Conservation (phyloP, 2,797 vertebrate genomes). For the Arremon aurantiirostris region DNA sequence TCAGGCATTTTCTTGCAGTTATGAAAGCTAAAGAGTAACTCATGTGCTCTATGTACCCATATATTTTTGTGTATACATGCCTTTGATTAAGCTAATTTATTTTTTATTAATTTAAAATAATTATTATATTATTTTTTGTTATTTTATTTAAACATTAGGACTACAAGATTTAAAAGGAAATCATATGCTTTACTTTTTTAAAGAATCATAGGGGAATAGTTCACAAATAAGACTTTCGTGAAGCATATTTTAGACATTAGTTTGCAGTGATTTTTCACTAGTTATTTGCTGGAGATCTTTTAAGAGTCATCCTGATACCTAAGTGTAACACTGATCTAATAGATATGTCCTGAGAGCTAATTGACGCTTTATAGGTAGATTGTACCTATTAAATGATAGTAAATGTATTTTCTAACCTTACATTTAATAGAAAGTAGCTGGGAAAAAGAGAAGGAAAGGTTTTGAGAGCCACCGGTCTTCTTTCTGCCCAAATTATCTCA, state of each 20-base stretch:
- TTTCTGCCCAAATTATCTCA: not conserved
- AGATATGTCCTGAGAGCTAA: not conserved
- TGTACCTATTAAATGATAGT: not conserved
- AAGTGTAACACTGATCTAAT: not conserved
- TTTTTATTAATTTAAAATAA: not conserved
- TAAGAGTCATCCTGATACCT: not conserved
- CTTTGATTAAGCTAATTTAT: not conserved
- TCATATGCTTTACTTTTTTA: not conserved
- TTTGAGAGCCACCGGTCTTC: not conserved
- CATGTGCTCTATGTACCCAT: not conserved
- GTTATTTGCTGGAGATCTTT: not conserved
- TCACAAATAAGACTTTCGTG: not conserved
- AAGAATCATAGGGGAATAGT: not conserved
- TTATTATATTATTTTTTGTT: not conserved
- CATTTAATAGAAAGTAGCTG: not conserved
- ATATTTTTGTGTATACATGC: not conserved
- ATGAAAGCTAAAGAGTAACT: not conserved
- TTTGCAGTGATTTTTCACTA: not conserved
- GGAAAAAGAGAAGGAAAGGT: not conserved
- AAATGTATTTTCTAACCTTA: not conserved
- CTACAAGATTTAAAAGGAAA: not conserved
- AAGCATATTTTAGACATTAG: not conserved
- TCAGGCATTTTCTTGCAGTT: not conserved
- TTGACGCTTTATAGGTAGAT: not conserved
- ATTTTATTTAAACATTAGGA: not conserved